Conservation (phyloP, 2,888 invertebrate species). For the Antheraea assamensis region DNA sequence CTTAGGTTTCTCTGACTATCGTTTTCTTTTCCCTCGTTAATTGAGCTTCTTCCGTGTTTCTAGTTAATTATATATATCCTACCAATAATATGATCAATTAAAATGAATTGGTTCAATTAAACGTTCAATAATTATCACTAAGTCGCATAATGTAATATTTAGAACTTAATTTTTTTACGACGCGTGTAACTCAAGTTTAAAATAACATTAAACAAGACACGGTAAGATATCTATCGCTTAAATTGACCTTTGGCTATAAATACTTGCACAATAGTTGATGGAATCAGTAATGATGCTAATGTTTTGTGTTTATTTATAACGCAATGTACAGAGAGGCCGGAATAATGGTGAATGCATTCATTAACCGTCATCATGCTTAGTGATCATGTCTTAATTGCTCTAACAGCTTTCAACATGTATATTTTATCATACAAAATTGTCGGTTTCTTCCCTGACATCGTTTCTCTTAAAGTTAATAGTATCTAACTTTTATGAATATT, state of each 20-base stretch:
- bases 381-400: conserved; percentile 7
- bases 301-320: conserved; percentile 7
- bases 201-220: conserved; percentile 12
- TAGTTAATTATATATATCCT: conserved; percentile 65
- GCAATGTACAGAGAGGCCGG: conserved; percentile 10
- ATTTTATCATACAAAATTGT: background rate
- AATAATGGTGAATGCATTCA: conserved; percentile 7
- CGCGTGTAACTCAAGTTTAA: conserved; percentile 8
- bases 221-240: conserved; percentile 17
- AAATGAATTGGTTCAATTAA: conserved; percentile 31
- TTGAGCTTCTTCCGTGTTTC: conserved; percentile 62
- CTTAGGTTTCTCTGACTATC: conserved; percentile 60
- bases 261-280: conserved; percentile 17
- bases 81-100: conserved; percentile 52
- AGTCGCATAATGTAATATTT: conserved; percentile 16
- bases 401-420: background rate
- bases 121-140: conserved; percentile 15
- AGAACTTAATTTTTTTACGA: background rate
- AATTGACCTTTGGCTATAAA: conserved; percentile 18
- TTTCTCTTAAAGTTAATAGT: background rate
- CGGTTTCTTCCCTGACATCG: background rate
- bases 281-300: conserved; percentile 11
- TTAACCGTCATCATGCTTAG: conserved; percentile 11
- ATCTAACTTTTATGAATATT: background rate
- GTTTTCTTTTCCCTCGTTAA: conserved; percentile 54